Base-by-base conservation (phyloP, 23 tunicate genomes). In the Clavelina lepadiformis region DNA sequence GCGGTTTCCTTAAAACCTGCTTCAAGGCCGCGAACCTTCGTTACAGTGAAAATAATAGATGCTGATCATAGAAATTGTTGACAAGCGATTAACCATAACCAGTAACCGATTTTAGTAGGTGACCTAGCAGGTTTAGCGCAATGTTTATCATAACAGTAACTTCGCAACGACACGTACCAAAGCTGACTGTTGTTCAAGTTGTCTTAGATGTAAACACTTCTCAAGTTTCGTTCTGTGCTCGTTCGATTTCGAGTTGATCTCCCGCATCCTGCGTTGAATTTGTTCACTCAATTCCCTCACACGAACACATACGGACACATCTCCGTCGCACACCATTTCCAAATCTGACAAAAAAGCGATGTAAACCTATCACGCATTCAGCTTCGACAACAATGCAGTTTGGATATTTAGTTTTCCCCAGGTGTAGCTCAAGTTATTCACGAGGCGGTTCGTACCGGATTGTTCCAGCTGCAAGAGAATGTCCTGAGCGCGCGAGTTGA, bases 241-340 rank as follows among this genome's bases (percentile, higher is more conserved):
- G 45, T 33, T 56, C 36, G 70, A 50, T 35, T 49, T 70, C 0
- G 35, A 56, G 41, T 81, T 77, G 71, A 83, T 7, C 35, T 81
- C 87, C 35, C 63, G 34, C 19, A 55, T 58, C n/a, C 74, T 58
- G 7, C 50, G 61, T 28, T 89, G 82, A 20, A 77, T 49, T 50
- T 61, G 61, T 33, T 81, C 82, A 19, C 65, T 33, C 23, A 89
- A 51, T 6, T 89, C 91, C 21, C 76, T 71, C 20, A 89, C 80
- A 19, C 88, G 71, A 4, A 33, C 67, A 28, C 68, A 57, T 37
- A 81, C 75, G 0, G 83, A 54, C 38, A 36, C 38, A 33, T 79
- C 75, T 33, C 79, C 91, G 28, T 69, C 81, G 51, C 83, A 81
- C 18, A 58, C 76, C 68, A 89, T 66, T 31, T 89, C 97, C 18